phyloP scores from a whole-genome alignment of 2,113 vertebrate genomes.

The Sinosuthora webbiana region DNA sequence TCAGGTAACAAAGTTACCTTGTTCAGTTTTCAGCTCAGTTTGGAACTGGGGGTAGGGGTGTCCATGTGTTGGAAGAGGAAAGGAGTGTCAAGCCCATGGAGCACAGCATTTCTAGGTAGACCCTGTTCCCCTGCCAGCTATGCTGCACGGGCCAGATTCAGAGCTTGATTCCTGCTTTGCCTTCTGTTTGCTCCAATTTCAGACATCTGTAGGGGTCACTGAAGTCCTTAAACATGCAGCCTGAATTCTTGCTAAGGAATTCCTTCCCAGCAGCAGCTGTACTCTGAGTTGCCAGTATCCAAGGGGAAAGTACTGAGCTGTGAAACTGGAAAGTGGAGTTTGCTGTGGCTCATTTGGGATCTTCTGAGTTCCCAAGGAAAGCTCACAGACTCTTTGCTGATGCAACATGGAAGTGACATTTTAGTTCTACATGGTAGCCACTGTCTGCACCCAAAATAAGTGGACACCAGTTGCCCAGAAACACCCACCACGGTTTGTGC shows the following conservation, averaged over 20 bases:
- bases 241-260: not conserved
- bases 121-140: not conserved
- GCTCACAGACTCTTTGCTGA: not conserved
- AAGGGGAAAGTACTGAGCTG: not conserved
- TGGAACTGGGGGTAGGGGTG: not conserved
- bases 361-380: not conserved
- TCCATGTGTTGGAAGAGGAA: not conserved
- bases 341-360: not conserved
- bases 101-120: fast-evolving
- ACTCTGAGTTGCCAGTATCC: not conserved
- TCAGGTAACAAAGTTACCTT: not conserved
- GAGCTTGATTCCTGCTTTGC: not conserved
- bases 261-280: not conserved
- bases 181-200: not conserved
- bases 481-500: not conserved
- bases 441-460: not conserved
- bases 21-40: not conserved
- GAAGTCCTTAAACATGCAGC: not conserved
- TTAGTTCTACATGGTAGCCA: not conserved
- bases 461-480: not conserved
- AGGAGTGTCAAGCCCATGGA: fast-evolving
- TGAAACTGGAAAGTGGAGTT: not conserved
- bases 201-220: not conserved
- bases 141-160: not conserved
- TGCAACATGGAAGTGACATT: fast-evolving